phyloP scores from a whole-genome alignment of 1,140 invertebrate species.

The Anoplophora glabripennis region DNA sequence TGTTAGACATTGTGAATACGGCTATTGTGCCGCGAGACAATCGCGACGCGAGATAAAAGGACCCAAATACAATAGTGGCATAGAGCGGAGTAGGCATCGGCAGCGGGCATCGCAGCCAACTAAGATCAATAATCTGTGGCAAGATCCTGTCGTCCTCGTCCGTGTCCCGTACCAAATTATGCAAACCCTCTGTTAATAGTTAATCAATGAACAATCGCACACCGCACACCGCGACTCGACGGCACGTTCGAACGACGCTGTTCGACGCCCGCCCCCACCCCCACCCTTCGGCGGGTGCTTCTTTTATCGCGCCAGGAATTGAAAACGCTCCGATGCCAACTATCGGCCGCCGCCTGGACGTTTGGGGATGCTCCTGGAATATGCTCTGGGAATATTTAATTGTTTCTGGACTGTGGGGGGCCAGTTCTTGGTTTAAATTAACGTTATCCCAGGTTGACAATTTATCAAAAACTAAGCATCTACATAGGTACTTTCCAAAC shows the following conservation, averaged over 20 bases:
- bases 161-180: constrained; percentile 26
- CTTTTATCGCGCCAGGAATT: not conserved
- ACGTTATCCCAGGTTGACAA: too few species aligned
- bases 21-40: constrained; percentile 16
- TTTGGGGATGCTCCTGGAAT: too few species aligned
- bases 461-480: too few species aligned
- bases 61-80: not conserved
- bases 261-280: constrained; percentile 9
- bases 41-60: constrained; percentile 1
- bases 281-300: not conserved
- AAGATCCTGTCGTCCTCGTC: constrained; percentile 18
- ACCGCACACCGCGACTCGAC: not conserved
- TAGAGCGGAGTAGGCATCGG: not conserved
- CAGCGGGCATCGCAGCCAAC: constrained; percentile 6
- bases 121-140: constrained; percentile 31
- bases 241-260: not conserved
- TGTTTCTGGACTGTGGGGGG: too few species aligned
- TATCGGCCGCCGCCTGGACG: not conserved
- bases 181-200: constrained; percentile 31
- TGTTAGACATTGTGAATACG: constrained; percentile 6
- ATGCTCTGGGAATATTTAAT: too few species aligned
- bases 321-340: not conserved
- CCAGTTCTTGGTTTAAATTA: too few species aligned
- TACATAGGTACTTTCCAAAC: too few species aligned
- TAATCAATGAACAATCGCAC: constrained; percentile 29